Base-by-base conservation (phyloP, 2,888 invertebrate genomes). In the Agelastica alni region DNA sequence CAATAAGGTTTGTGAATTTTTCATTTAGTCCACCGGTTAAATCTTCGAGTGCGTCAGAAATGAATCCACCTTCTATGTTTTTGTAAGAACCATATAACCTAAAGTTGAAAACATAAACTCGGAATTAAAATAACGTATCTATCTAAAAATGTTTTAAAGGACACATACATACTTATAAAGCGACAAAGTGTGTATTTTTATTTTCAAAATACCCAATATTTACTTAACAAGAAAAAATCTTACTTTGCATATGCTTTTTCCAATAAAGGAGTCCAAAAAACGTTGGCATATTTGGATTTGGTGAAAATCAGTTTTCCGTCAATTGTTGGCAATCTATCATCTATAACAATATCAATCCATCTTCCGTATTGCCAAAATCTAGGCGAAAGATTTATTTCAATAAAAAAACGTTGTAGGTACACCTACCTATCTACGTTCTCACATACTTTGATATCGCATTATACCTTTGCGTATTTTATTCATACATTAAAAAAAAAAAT, bases 41-140 rank as follows among this genome's bases (percentile, higher is more conserved):
- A 79, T 98, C 98, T 77, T 96, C 96, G 89, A 99, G 92, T 0
- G 97, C 98, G 74, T 98, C 98, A 70, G 93, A 92, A 0, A 96
- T 95, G 1, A 93, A 91, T 4, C 98, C 98, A 13, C 97, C 97
- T 74, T 94, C 94, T 1, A 66, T 54, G 37, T 56, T 53, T 43
- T 59, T 53, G 39, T 66, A 66, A 5, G 65, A 64, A 12, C 62
- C 60, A 36, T 65, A 62, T 9, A 66, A 55, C 34, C 66, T 65
- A 31, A 26, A 48, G 47, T 17, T 17, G 28, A 42, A 10, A 28
- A 0, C 18, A n/a, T 14, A 52, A 5, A 32, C 13, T 13, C n/a
- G n/a, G n/a, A n/a, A n/a, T n/a, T n/a, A n/a, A n/a, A n/a, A n/a
- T n/a, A n/a, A n/a, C n/a, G n/a, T n/a, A n/a, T n/a, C n/a, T n/a